A percentile compares a stretch with the other conserved stretches of the same genome.
Conservation (phyloP, 1,140 invertebrate genomes). For the Oscheius sp. region DNA sequence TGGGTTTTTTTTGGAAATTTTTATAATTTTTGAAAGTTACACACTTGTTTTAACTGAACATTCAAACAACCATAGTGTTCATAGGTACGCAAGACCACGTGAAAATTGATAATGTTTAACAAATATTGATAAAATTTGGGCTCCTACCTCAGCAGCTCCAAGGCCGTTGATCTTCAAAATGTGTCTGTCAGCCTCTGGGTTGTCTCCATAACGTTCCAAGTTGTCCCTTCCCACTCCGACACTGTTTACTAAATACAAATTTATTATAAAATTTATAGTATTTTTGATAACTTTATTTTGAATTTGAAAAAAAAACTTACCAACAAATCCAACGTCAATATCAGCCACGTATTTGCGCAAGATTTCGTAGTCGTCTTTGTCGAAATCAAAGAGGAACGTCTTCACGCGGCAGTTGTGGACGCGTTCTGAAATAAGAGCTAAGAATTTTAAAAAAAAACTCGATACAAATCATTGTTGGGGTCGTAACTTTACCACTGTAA, state of each 20-base stretch:
- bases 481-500: too few relatives aligned
- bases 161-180: slow-evolving; percentile 55
- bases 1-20: too few relatives aligned
- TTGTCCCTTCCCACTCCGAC: slow-evolving; percentile 57
- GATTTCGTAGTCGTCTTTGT: slow-evolving; percentile 41
- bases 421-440: too few relatives aligned
- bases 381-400: slow-evolving; percentile 53
- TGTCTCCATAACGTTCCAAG: slow-evolving; percentile 53
- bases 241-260: slow-evolving; percentile 50
- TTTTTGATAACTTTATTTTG: neutral
- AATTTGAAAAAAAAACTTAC: slow-evolving; percentile 29
- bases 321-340: slow-evolving; percentile 55
- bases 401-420: slow-evolving; percentile 42
- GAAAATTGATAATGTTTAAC: too few relatives aligned
- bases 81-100: too few relatives aligned
- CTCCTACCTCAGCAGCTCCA: slow-evolving; percentile 50
- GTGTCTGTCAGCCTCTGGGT: slow-evolving; percentile 49
- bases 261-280: neutral
- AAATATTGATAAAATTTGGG: neutral
- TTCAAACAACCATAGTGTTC: too few relatives aligned
- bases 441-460: too few relatives aligned
- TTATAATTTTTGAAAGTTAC: too few relatives aligned
- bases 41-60: too few relatives aligned
- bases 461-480: too few relatives aligned
- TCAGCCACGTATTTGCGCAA: slow-evolving; percentile 42